A percentile compares a stretch with the other conserved stretches of the same genome.
phyloP scores from a whole-genome alignment of 2,113 vertebrate genomes.

The Daboia siamensis region DNA sequence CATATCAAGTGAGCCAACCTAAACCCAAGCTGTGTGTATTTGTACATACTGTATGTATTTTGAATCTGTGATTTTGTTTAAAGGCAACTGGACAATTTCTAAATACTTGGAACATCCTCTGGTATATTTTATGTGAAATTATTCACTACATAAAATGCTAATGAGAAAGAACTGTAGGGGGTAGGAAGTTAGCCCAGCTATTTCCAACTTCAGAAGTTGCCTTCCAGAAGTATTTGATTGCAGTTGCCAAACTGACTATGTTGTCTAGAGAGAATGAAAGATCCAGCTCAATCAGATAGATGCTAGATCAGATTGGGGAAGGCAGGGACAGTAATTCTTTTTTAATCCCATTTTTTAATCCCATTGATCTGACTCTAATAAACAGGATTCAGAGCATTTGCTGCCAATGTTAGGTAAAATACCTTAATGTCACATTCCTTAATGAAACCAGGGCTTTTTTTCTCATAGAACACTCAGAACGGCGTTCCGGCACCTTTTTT shows the following conservation, averaged over 20 bases:
- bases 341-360: not conserved
- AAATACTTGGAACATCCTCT: not conserved
- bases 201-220: not conserved
- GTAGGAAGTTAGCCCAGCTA: not conserved
- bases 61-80: not conserved
- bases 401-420: not conserved
- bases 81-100: not conserved
- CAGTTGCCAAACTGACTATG: not conserved
- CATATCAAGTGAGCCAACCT: not conserved
- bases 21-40: not conserved
- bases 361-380: not conserved
- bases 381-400: not conserved
- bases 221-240: not conserved
- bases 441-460: not conserved
- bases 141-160: not conserved
- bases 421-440: not conserved
- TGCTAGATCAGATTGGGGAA: not conserved
- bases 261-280: not conserved
- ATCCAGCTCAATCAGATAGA: not conserved
- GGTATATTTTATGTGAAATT: not conserved
- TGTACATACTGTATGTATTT: not conserved
- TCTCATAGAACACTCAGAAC: too few species aligned
- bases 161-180: not conserved
- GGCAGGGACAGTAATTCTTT: not conserved
- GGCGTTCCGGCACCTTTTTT: too few species aligned